Base-by-base conservation (phyloP, 2,888 invertebrate genomes). In the Perithous albicinctus region DNA sequence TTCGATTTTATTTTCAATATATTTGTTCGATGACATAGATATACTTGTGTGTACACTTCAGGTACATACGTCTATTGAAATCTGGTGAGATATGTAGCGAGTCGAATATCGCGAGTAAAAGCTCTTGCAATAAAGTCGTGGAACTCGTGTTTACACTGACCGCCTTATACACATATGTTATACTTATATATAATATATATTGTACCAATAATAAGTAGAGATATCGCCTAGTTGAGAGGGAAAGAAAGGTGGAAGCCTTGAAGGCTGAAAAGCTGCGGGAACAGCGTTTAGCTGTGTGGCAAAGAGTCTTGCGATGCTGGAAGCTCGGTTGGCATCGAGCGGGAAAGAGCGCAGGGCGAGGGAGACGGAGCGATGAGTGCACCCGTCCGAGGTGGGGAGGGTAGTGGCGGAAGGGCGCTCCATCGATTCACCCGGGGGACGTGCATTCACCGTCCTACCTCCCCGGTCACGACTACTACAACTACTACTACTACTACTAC, bases 381-480 rank as follows among this genome's bases (percentile, higher is more conserved):
- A 59, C 59, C 32, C 78, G 82, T 48, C 66, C n/a, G n/a, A n/a
- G n/a, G n/a, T n/a, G n/a, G n/a, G n/a, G 81, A 82, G 83, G 83
- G 84, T 64, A 82, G 80, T 80, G 70, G 82, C 78, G 83, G 83
- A 85, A 86, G 86, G 87, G 86, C 84, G 90, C 90, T 90, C 87
- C 89, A 90, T 90, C 90, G 90, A 90, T 90, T 90, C 89, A 89
- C 89, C 90, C 90, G 89, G 90, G 90, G 89, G 89, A 89, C 86
- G 87, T 87, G 89, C 88, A 88, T 88, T 86, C 86, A 86, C 85
- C 87, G 86, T 88, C 80, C 87, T 64, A 48, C 77, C 54, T 73
- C 46, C 41, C 63, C 41, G 67, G 35, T 67, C 35, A 26, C 56
- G 54, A 41, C 67, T 61, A 41, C 54, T 18, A 15, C 38, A 51